Conservation (phyloP, 1,140 invertebrate species). For the Ceratosolen fusciceps region DNA sequence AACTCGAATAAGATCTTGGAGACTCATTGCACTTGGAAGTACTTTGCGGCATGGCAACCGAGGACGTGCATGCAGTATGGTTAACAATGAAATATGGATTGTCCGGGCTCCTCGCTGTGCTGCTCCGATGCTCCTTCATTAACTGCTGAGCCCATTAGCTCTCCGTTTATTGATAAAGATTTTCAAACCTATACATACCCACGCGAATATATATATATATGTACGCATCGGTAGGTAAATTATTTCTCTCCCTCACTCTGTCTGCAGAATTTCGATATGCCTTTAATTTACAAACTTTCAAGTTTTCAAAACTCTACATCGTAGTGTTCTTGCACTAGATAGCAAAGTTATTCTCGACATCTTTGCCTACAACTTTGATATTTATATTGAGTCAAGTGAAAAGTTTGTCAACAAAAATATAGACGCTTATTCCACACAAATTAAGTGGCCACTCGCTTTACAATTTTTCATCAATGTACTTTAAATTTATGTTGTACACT, state of each 20-base stretch:
- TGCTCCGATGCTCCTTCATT: conserved; percentile 18
- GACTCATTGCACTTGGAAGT: conserved; percentile 13
- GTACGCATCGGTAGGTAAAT: too few relatives aligned
- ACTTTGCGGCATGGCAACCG: background rate
- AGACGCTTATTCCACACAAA: background rate
- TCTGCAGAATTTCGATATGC: conserved; percentile 5
- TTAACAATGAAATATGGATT: background rate
- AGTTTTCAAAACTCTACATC: conserved; percentile 12
- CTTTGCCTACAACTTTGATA: background rate
- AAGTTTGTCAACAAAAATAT: background rate
- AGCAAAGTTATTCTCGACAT: conserved; percentile 8
- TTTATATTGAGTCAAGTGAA: background rate
- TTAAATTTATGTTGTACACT: too few relatives aligned
- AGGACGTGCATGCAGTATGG: background rate
- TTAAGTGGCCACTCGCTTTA: background rate
- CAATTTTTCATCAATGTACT: background rate
- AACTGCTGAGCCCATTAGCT: conserved; percentile 28
- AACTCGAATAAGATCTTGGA: conserved; percentile 33
- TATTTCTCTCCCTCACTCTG: too few relatives aligned
- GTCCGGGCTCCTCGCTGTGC: background rate
- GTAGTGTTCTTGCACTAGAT: background rate
- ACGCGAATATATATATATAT: too few relatives aligned
- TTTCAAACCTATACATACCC: too few relatives aligned
- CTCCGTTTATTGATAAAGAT: conserved; percentile 34
- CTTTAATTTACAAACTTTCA: background rate